Percentiles rank a stretch among this genome's conserved stretches.
Conservation (phyloP, 2,888 invertebrate genomes). For the Diadegma fenestrale region DNA sequence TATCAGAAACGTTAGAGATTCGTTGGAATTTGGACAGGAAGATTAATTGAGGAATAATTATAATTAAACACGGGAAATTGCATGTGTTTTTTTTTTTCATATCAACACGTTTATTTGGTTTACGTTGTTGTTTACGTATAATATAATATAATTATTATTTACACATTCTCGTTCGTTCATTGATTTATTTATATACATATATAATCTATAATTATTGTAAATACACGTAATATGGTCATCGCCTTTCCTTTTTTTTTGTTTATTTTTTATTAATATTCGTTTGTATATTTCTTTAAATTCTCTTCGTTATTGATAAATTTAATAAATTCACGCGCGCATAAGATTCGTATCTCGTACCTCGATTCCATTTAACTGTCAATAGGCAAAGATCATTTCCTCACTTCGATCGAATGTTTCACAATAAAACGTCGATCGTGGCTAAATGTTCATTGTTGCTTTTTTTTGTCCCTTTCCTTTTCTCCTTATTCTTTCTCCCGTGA, state of each 20-base stretch:
- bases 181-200: conserved; percentile 77
- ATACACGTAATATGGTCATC: conserved; percentile 81
- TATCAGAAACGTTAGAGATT: neutral
- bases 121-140: conserved; percentile 69
- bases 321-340: conserved; percentile 60
- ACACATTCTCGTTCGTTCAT: conserved; percentile 69
- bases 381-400: conserved; percentile 20
- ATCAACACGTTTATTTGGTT: conserved; percentile 73
- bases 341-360: conserved; percentile 26
- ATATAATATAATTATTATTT: conserved; percentile 69
- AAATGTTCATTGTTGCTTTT: neutral
- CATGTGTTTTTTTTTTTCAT: conserved; percentile 63
- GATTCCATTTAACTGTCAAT: conserved; percentile 28
- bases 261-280: conserved; percentile 36
- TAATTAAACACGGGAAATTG: neutral
- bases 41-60: neutral
- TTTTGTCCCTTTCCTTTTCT: neutral
- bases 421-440: conserved; percentile 1
- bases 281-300: conserved; percentile 47
- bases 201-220: conserved; percentile 80
- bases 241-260: conserved; percentile 65
- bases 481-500: neutral
- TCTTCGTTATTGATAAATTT: conserved; percentile 58
- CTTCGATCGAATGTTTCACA: conserved; percentile 16
- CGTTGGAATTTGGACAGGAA: neutral